Conservation (phyloP, 2,113 vertebrate species). For the Entelurus aequoreus region DNA sequence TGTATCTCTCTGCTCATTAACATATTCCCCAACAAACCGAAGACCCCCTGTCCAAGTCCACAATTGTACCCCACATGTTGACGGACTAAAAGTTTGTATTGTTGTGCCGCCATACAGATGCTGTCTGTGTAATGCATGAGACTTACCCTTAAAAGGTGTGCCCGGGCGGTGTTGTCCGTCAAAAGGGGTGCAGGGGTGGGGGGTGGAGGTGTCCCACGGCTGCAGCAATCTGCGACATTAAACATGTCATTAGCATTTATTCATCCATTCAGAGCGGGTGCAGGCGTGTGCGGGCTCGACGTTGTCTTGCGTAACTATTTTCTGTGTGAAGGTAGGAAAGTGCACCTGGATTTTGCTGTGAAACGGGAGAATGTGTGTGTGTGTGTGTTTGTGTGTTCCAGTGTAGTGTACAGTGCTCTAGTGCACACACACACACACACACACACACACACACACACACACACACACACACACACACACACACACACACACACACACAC, state of each 20-base stretch:
- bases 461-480: no score
- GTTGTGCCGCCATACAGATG: no score
- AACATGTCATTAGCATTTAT: conserved; percentile 39
- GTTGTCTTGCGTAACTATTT: conserved; percentile 48
- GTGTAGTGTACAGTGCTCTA: neutral
- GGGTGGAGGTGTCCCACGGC: conserved; percentile 38
- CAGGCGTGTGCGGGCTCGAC: conserved; percentile 55
- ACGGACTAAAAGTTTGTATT: no score
- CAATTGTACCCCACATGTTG: no score
- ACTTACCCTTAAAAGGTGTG: conserved; percentile 63
- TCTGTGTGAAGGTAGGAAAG: conserved; percentile 61
- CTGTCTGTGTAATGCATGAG: neutral
- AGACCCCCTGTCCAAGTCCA: no score
- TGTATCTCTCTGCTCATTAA: no score
- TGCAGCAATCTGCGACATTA: conserved; percentile 50
- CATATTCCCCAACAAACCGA: no score
- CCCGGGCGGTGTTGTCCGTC: conserved; percentile 56
- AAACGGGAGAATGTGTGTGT: conserved; percentile 30
- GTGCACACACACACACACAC: no score
- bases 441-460: no score
- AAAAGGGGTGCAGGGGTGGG: conserved; percentile 25
- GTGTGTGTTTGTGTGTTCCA: conserved; percentile 9
- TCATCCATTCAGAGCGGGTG: conserved; percentile 16
- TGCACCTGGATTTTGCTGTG: conserved; percentile 59
- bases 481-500: no score